phyloP scores from a whole-genome alignment of 1,140 invertebrate genomes.

The Bombus sylvicola region DNA sequence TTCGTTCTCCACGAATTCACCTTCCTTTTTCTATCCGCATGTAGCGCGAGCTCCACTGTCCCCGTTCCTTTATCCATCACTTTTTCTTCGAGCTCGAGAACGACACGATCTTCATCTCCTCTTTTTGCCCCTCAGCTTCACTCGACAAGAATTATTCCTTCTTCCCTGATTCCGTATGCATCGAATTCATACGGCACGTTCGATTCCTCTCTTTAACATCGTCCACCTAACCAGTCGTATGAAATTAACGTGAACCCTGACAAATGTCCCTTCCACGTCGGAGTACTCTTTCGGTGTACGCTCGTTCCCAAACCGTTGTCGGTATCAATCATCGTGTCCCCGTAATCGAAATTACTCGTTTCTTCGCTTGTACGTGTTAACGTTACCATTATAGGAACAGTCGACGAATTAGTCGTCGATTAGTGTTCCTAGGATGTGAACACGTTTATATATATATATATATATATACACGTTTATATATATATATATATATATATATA shows the following conservation, averaged over 20 bases:
- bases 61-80: constrained; percentile 1
- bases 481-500: too few relatives aligned
- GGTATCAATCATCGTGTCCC: constrained; percentile 29
- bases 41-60: background rate
- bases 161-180: constrained; percentile 28
- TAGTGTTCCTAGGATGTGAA: background rate
- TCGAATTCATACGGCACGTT: constrained; percentile 36
- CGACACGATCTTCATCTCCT: background rate
- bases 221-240: background rate
- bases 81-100: background rate
- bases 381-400: background rate
- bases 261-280: constrained; percentile 18
- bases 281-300: background rate
- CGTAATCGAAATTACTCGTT: constrained; percentile 32
- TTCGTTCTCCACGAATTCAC: background rate
- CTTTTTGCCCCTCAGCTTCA: background rate
- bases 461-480: background rate
- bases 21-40: background rate
- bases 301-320: constrained; percentile 24
- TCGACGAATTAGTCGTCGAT: background rate
- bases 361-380: background rate
- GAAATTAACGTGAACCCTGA: constrained; percentile 31
- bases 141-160: constrained; percentile 9
- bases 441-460: background rate
- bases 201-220: background rate